These are phyloP conservation scores for Ctenicera cuprea DNA, from an alignment of 2,888 invertebrate genomes.

Conservation along the genomic window DNA sequence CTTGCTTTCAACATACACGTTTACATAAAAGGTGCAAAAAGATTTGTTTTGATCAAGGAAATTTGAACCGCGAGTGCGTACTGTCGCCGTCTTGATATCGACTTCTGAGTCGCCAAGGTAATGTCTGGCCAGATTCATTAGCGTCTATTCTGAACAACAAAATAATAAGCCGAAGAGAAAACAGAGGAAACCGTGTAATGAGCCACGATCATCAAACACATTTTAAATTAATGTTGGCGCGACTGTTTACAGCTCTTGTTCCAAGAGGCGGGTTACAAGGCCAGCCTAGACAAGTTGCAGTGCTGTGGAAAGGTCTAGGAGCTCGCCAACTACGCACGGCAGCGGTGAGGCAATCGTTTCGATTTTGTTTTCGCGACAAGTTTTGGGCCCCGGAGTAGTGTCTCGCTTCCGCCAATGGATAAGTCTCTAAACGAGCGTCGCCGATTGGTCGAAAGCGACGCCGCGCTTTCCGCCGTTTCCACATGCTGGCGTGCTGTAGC, in stretches of 20 bases:
- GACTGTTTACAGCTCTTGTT: slow-evolving; percentile 12
- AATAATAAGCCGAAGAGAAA: slow-evolving; percentile 18
- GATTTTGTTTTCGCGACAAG: slow-evolving; percentile 11
- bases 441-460: slow-evolving; percentile 3
- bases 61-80: slow-evolving; percentile 40
- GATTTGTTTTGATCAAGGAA: slow-evolving; percentile 32
- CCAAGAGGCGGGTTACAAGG: slow-evolving; percentile 24
- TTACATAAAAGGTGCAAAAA: slow-evolving; percentile 26
- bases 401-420: slow-evolving; percentile 19
- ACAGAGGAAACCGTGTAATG: slow-evolving; percentile 13
- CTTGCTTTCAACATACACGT: background rate
- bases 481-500: slow-evolving; percentile 40
- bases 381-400: slow-evolving; percentile 14
- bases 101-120: slow-evolving; percentile 42
- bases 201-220: background rate
- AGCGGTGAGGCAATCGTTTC: slow-evolving; percentile 22
- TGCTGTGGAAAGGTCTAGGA: slow-evolving; percentile 55
- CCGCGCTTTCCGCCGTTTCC: slow-evolving; percentile 27
- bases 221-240: slow-evolving; percentile 27
- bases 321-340: slow-evolving; percentile 50
- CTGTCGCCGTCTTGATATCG: slow-evolving; percentile 35
- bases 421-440: slow-evolving; percentile 5
- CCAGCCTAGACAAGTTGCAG: slow-evolving; percentile 31
- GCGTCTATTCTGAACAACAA: slow-evolving; percentile 37
- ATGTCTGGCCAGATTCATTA: slow-evolving; percentile 49